Evolutionary conservation across 35 echinoderm and acorn worm species (phyloP).

Genomic region (Ptychodera flava): DNA sequence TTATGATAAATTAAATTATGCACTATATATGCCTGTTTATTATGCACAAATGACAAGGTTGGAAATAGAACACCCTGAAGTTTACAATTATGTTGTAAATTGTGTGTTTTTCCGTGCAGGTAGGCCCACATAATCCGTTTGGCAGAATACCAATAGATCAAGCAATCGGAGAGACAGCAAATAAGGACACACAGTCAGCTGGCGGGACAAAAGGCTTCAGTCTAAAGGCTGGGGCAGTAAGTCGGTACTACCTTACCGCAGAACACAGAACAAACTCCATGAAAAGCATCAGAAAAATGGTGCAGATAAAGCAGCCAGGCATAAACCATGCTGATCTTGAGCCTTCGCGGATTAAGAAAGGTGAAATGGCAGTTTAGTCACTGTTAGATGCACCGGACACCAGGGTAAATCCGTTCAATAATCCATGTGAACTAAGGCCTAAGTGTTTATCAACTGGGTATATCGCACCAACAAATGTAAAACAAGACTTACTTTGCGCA

Average conservation of each 20-base stretch:
- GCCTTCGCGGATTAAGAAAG: neutral
- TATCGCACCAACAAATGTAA: neutral
- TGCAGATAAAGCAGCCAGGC: neutral
- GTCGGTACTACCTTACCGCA: conserved; percentile 28
- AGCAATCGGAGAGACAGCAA: conserved; percentile 36
- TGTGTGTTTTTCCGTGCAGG: conserved; percentile 33
- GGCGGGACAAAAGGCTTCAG: conserved; percentile 47
- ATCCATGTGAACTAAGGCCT: too few relatives aligned
- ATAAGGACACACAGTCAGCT: conserved; percentile 39
- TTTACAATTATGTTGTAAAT: conserved; percentile 5
- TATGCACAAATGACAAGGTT: conserved; percentile 43
- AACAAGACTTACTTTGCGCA: neutral
- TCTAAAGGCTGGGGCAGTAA: conserved; percentile 15
- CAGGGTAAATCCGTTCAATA: conserved; percentile 6
- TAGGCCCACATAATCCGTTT: conserved; percentile 3
- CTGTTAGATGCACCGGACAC: neutral
- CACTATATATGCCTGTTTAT: conserved; percentile 43
- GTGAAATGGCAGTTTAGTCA: conserved; percentile 2
- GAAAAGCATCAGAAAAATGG: conserved; percentile 9
- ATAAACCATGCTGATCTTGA: conserved; percentile 2
- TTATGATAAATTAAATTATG: conserved; percentile 37
- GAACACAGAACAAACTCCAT: conserved; percentile 14
- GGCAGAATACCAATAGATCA: conserved; percentile 34
- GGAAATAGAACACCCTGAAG: neutral
- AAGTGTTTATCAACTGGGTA: neutral